Percentiles rank a stretch among this genome's conserved stretches.
These are phyloP conservation scores for Scaptomyza polygonia DNA, from an alignment of 2,888 invertebrate species.

Conservation along the genomic window DNA sequence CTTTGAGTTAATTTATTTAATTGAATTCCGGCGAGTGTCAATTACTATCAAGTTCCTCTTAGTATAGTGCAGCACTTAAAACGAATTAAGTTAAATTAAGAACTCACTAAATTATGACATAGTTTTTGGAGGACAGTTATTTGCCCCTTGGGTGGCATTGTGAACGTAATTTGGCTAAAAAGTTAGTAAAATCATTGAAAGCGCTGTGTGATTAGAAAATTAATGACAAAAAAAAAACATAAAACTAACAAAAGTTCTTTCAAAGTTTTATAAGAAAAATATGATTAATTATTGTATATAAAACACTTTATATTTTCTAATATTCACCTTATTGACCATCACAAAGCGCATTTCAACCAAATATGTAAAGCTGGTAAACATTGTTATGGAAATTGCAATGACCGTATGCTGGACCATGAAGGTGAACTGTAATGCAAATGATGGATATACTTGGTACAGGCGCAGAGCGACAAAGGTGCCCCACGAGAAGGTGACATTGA, in stretches of 20 bases:
- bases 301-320: no score
- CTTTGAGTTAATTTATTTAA: constrained; percentile 62
- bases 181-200: neutral
- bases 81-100: no score
- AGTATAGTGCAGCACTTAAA: constrained; percentile 1
- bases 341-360: constrained; percentile 76
- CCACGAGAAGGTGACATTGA: constrained; percentile 70
- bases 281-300: no score
- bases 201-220: neutral
- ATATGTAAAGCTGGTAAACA: constrained; percentile 73
- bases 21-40: constrained; percentile 44
- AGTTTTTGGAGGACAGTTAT: neutral
- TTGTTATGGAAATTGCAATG: constrained; percentile 72
- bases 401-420: constrained; percentile 82
- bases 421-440: constrained; percentile 75
- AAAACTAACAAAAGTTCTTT: no score
- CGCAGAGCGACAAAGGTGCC: constrained; percentile 78
- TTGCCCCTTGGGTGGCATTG: constrained; percentile 4
- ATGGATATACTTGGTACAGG: constrained; percentile 66
- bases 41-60: constrained; percentile 17
- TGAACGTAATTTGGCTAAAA: no score
- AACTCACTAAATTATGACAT: constrained; percentile 9
- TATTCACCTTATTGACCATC: constrained; percentile 82
- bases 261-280: no score
- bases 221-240: no score